A percentile compares a stretch with the other conserved stretches of the same genome.
These are phyloP conservation scores for Pachyseris speciosa DNA, from an alignment of 64 coral and sea anemone species.

Conservation along the genomic window DNA sequence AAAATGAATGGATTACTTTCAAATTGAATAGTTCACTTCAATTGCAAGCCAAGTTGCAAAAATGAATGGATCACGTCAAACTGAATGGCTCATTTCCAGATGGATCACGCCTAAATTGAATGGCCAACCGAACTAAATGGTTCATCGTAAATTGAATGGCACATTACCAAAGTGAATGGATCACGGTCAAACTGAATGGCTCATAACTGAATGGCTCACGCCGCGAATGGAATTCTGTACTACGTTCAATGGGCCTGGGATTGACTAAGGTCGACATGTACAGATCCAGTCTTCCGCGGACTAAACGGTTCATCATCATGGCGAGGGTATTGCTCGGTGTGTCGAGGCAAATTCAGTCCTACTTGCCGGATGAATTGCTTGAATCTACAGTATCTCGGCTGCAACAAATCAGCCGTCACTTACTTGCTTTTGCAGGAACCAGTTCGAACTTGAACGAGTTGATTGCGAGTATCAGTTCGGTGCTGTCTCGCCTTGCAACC, in stretches of 20 bases:
- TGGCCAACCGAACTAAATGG: too few relatives aligned
- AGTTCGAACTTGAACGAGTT: slow-evolving; percentile 7
- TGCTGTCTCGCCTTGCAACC: slow-evolving; percentile 2
- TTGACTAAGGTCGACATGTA: neutral
- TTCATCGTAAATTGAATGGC: too few relatives aligned
- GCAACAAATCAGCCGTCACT: slow-evolving; percentile 51
- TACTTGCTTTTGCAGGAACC: slow-evolving; percentile 33
- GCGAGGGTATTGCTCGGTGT: slow-evolving; percentile 32
- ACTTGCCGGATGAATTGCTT: slow-evolving; percentile 38
- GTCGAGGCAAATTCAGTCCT: slow-evolving; percentile 26
- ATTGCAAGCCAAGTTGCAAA: too few relatives aligned
- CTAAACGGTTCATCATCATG: neutral
- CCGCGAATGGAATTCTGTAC: slow-evolving; percentile 32
- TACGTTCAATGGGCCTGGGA: neutral
- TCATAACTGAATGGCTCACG: too few relatives aligned
- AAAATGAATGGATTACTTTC: too few relatives aligned
- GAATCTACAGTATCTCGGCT: slow-evolving; percentile 59
- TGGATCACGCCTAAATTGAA: neutral
- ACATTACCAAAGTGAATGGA: too few relatives aligned
- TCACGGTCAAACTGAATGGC: too few relatives aligned
- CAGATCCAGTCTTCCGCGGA: neutral
- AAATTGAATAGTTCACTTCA: too few relatives aligned
- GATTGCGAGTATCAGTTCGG: slow-evolving; percentile 7
- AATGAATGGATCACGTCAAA: too few relatives aligned
- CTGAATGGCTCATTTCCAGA: slow-evolving; percentile 1